These are phyloP conservation scores for Rhabditophanes sp. DNA, from an alignment of 2,888 invertebrate genomes.

Conservation along the genomic window DNA sequence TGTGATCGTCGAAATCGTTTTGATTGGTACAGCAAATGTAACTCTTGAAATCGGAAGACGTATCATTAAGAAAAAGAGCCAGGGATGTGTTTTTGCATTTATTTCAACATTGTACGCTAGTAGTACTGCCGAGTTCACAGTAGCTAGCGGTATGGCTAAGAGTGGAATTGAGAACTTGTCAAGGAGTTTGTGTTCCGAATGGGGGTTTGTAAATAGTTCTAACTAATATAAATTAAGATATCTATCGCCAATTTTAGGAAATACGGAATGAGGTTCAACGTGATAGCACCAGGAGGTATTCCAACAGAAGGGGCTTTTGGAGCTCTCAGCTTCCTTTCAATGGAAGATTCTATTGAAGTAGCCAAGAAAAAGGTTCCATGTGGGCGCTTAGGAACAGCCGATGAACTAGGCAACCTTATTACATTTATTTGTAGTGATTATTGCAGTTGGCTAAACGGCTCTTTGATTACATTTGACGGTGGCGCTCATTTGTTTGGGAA, in stretches of 20 bases:
- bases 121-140: constrained; percentile 50
- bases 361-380: constrained; percentile 11
- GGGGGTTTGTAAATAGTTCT: no score
- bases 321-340: constrained; percentile 47
- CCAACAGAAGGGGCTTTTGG: constrained; percentile 50
- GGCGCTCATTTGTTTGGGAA: constrained; percentile 26
- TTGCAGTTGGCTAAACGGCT: constrained; percentile 51
- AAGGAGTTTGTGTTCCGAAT: constrained; percentile 50
- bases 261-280: constrained; percentile 51
- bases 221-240: no score
- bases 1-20: constrained; percentile 48
- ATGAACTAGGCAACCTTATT: constrained; percentile 51
- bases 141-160: constrained; percentile 50
- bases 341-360: constrained; percentile 11
- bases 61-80: constrained; percentile 45
- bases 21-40: constrained; percentile 50
- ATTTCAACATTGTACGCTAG: constrained; percentile 50
- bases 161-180: constrained; percentile 50
- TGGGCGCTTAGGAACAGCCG: constrained; percentile 45
- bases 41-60: constrained; percentile 50
- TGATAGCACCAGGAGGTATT: constrained; percentile 51
- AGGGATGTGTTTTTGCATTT: constrained; percentile 45
- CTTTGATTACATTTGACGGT: constrained; percentile 45
- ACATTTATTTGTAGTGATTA: no score
- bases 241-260: no score